Conservation (phyloP, 2,888 invertebrate genomes). For the Lasioglossum villosulum region DNA sequence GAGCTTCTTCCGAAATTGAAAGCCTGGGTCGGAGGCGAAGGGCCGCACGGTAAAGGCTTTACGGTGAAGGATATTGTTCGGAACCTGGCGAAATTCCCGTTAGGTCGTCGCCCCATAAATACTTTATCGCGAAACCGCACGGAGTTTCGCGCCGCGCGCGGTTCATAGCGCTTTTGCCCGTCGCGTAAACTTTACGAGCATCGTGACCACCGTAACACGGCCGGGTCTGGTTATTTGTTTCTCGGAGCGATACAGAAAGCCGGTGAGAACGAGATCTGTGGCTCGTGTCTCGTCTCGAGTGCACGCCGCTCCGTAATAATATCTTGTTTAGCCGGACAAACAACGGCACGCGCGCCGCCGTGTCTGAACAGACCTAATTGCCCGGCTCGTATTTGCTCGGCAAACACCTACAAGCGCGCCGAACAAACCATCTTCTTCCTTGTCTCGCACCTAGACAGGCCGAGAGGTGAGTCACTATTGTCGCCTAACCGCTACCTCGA, state of each 20-base stretch:
- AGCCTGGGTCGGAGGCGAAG: neutral
- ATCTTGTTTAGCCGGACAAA: constrained; percentile 83
- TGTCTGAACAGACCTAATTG: constrained; percentile 72
- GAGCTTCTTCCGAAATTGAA: constrained; percentile 2
- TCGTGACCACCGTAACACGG: constrained; percentile 38
- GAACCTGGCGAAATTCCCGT: constrained; percentile 14
- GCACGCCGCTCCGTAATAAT: constrained; percentile 68
- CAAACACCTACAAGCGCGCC: constrained; percentile 64
- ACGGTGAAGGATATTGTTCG: neutral
- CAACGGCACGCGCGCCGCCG: constrained; percentile 79
- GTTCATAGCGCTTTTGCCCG: constrained; percentile 13
- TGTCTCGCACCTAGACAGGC: neutral
- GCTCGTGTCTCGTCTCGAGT: constrained; percentile 53
- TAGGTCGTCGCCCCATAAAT: constrained; percentile 16
- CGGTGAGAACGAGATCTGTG: constrained; percentile 32
- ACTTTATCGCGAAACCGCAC: constrained; percentile 18
- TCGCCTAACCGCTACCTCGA: constrained; percentile 18
- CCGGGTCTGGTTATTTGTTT: constrained; percentile 51
- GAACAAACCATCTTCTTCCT: constrained; percentile 52
- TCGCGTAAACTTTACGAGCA: constrained; percentile 27
- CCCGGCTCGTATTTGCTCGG: constrained; percentile 72
- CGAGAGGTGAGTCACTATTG: constrained; percentile 3
- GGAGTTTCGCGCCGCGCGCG: constrained; percentile 2
- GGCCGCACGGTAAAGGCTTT: neutral
- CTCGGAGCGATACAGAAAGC: constrained; percentile 50